phyloP scores from a whole-genome alignment of 2,888 invertebrate genomes.

The Pachydiplax longipennis region DNA sequence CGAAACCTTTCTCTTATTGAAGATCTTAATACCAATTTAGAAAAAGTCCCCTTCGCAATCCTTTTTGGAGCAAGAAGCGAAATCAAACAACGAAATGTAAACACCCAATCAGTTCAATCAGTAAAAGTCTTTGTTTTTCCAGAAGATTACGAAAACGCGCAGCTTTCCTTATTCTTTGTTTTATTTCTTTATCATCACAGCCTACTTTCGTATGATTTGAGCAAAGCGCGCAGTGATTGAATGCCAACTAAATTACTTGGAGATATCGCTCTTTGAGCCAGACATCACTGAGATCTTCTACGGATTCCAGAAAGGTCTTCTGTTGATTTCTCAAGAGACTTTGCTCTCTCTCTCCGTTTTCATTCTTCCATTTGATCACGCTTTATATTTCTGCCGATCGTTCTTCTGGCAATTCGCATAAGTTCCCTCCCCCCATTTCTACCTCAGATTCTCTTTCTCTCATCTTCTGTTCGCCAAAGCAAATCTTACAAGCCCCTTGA shows the following conservation, averaged over 20 bases:
- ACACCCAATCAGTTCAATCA: no score
- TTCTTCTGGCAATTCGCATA: background rate
- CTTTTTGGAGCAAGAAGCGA: no score
- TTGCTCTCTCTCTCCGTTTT: background rate
- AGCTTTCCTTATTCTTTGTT: background rate
- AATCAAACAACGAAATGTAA: no score
- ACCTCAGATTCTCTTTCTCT: background rate
- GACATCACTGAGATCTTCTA: background rate
- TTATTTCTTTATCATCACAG: background rate
- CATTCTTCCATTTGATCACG: background rate
- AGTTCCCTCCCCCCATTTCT: background rate
- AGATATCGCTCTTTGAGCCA: conserved; percentile 17
- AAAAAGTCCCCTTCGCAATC: no score
- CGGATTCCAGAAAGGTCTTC: background rate
- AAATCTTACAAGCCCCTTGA: conserved; percentile 5
- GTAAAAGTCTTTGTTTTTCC: background rate
- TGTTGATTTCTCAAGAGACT: background rate
- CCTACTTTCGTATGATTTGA: background rate
- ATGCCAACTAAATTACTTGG: conserved; percentile 2
- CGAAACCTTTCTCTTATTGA: no score
- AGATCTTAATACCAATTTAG: no score
- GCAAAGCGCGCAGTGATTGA: conserved; percentile 16
- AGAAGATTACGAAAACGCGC: background rate
- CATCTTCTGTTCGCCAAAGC: background rate
- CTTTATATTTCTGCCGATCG: background rate